phyloP scores from a whole-genome alignment of 1,140 invertebrate genomes.

The Diorhabda elongata region DNA sequence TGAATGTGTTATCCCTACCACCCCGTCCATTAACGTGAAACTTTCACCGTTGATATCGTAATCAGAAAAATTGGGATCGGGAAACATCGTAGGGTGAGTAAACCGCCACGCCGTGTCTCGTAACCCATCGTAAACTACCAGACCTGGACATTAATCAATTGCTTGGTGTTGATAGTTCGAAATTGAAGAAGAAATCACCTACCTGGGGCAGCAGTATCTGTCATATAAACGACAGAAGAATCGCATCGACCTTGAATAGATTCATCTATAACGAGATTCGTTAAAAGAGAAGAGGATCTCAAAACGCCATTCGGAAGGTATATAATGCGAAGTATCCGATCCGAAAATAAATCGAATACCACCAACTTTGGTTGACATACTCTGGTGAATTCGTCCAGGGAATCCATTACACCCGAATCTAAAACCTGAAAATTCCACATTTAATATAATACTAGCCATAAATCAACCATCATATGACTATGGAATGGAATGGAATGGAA shows the following conservation, averaged over 20 bases:
- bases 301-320: constrained; percentile 61
- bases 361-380: constrained; percentile 76
- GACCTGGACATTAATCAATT: constrained; percentile 46
- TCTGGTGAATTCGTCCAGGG: constrained; percentile 67
- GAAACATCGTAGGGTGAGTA: constrained; percentile 73
- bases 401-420: constrained; percentile 67
- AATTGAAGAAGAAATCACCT: not conserved
- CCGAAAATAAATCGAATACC: constrained; percentile 70
- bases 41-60: constrained; percentile 58
- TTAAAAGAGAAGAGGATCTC: constrained; percentile 65
- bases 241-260: constrained; percentile 62
- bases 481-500: too few relatives aligned
- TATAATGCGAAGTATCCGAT: constrained; percentile 55
- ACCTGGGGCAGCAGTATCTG: constrained; percentile 74
- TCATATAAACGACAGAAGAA: constrained; percentile 71
- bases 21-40: constrained; percentile 75
- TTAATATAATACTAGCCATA: too few relatives aligned
- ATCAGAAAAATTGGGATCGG: constrained; percentile 69
- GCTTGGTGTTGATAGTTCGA: too few relatives aligned
- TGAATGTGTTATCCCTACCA: constrained; percentile 74
- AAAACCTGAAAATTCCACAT: constrained; percentile 45
- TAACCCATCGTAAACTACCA: constrained; percentile 68
- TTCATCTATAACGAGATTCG: constrained; percentile 74
- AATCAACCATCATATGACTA: too few relatives aligned
- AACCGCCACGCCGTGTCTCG: constrained; percentile 72